Conservation (phyloP, 2,797 vertebrate species). For the Petrocephalus sullivani region DNA sequence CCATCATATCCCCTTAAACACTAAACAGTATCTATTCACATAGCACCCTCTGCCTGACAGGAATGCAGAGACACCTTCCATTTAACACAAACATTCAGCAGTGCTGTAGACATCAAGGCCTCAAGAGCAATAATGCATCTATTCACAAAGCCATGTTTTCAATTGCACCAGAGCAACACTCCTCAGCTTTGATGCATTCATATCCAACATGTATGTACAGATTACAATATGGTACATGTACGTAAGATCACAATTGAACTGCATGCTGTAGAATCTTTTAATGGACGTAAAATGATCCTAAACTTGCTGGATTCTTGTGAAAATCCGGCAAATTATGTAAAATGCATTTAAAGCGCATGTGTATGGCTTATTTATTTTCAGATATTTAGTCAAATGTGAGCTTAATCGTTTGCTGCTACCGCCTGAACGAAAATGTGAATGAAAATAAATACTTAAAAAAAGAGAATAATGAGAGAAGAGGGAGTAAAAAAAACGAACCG, state of each 20-base stretch:
- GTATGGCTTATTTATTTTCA: neutral
- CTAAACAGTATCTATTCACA: neutral
- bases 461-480: neutral
- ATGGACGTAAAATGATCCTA: neutral
- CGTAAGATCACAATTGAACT: neutral
- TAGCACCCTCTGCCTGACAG: neutral
- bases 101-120: neutral
- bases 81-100: neutral
- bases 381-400: neutral
- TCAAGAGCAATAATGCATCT: neutral
- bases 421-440: neutral
- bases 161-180: neutral
- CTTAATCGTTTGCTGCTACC: neutral
- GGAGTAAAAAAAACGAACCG: no score
- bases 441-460: neutral
- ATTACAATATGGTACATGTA: neutral
- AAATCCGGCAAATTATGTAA: neutral
- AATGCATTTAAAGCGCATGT: neutral
- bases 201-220: neutral
- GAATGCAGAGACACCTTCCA: neutral
- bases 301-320: neutral
- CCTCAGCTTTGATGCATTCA: neutral
- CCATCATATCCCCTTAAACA: neutral
- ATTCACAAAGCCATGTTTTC: neutral
- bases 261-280: neutral